These are phyloP conservation scores for Tachuris rubrigastra DNA, from an alignment of 2,113 vertebrate genomes.

Conservation along the genomic window DNA sequence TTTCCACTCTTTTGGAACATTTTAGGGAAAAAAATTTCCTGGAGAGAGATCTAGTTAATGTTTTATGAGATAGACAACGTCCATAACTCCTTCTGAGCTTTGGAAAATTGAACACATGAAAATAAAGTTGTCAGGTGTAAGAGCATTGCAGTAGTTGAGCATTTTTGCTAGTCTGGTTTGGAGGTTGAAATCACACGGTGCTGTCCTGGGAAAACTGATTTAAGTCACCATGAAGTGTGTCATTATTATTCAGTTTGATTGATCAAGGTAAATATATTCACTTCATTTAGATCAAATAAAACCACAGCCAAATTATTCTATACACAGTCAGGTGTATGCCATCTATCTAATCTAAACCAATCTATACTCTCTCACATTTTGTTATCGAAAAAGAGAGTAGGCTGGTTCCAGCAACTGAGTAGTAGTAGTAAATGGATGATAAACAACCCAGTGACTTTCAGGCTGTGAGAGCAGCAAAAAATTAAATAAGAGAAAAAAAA, in stretches of 20 bases:
- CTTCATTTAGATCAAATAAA: conserved; percentile 49
- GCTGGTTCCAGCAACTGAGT: not conserved
- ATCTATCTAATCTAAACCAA: conserved; percentile 27
- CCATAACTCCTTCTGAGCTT: conserved; percentile 60
- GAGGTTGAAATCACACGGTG: conserved; percentile 17
- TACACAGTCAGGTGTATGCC: not conserved
- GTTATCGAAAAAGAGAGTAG: not conserved
- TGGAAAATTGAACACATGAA: conserved; percentile 46
- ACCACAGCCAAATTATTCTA: conserved; percentile 11
- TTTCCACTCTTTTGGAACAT: conserved; percentile 21
- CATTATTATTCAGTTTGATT: conserved; percentile 57
- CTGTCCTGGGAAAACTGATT: conserved; percentile 8
- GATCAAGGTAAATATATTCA: conserved; percentile 52
- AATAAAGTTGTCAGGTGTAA: conserved; percentile 50
- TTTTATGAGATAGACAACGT: conserved; percentile 52
- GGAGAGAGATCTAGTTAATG: conserved; percentile 38
- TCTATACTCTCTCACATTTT: not conserved
- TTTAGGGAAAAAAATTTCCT: not conserved
- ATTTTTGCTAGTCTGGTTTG: conserved; percentile 24
- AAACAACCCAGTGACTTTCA: conserved; percentile 25
- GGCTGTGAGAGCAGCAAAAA: not conserved
- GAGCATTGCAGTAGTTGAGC: not conserved
- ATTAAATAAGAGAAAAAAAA: conserved; percentile 24
- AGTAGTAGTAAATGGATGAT: conserved; percentile 20
- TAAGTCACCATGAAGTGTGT: conserved; percentile 31